Evolutionary conservation across 64 coral and sea anemone genomes (phyloP).

Genomic region (Pocillopora verrucosa): DNA sequence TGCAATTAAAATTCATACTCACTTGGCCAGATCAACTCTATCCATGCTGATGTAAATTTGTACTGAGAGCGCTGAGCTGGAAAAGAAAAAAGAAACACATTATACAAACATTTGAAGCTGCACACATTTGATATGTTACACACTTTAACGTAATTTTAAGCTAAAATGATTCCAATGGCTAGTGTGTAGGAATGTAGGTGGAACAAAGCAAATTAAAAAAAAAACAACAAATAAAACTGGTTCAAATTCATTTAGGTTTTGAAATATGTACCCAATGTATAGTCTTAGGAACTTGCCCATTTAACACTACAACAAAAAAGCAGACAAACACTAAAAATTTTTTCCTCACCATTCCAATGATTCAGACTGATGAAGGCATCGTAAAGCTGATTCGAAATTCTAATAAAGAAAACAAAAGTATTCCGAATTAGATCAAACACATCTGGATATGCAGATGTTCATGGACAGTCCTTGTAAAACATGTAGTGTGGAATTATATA

Average conservation of each 20-base stretch:
- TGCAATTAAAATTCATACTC: constrained; percentile 2
- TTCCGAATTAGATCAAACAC: neutral
- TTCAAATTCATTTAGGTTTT: too few species aligned
- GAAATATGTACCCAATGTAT: too few species aligned
- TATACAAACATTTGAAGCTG: neutral
- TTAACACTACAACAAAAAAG: neutral
- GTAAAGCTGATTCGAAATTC: constrained; percentile 90
- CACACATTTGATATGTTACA: neutral
- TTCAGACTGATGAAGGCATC: constrained; percentile 95
- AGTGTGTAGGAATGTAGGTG: too few species aligned
- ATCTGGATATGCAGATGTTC: too few species aligned
- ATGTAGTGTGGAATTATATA: too few species aligned
- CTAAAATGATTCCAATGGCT: too few species aligned
- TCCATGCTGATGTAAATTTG: constrained; percentile 98
- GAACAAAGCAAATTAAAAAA: too few species aligned
- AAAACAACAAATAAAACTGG: too few species aligned
- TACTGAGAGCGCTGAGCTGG: constrained; percentile 80
- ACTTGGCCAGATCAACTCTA: constrained; percentile 96
- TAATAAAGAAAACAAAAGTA: constrained; percentile 5
- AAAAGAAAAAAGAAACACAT: neutral
- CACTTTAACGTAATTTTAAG: neutral
- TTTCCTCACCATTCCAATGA: constrained; percentile 86
- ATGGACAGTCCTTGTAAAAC: too few species aligned
- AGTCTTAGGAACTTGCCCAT: too few species aligned
- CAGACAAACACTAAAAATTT: neutral